These are phyloP conservation scores for Polylopha cassiicola DNA, from an alignment of 2,888 invertebrate species.

Conservation along the genomic window DNA sequence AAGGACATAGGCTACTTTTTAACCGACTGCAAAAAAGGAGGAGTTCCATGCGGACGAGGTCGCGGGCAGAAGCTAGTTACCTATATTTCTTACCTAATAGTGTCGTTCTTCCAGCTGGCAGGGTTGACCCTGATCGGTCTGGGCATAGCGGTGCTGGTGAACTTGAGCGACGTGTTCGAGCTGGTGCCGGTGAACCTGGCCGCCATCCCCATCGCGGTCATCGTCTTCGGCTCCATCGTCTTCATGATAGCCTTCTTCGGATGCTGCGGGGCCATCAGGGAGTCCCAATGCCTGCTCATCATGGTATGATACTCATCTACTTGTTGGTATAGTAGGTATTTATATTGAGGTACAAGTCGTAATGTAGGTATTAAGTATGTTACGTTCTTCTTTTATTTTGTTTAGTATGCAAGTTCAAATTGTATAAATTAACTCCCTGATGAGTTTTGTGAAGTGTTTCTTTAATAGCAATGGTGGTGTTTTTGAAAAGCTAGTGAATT, in stretches of 20 bases:
- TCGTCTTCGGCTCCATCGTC: constrained; percentile 78
- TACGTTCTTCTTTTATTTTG: no score
- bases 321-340: no score
- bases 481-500: no score
- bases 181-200: constrained; percentile 35
- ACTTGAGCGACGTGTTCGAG: constrained; percentile 29
- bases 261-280: constrained; percentile 89
- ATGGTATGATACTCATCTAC: no score
- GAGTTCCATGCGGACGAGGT: not conserved
- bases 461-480: no score
- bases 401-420: no score
- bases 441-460: no score
- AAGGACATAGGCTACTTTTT: no score
- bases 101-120: constrained; percentile 36
- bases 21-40: not conserved
- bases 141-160: constrained; percentile 36
- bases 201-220: constrained; percentile 36
- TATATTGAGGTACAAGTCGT: no score
- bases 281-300: constrained; percentile 87
- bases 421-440: no score
- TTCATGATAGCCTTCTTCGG: constrained; percentile 88
- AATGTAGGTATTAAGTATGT: no score
- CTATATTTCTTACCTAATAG: not conserved
- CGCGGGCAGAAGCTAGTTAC: not conserved
- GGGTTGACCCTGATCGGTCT: constrained; percentile 40